A percentile compares a stretch with the other conserved stretches of the same genome.
Conservation (phyloP, 2,113 vertebrate genomes). For the Clupea harengus region DNA sequence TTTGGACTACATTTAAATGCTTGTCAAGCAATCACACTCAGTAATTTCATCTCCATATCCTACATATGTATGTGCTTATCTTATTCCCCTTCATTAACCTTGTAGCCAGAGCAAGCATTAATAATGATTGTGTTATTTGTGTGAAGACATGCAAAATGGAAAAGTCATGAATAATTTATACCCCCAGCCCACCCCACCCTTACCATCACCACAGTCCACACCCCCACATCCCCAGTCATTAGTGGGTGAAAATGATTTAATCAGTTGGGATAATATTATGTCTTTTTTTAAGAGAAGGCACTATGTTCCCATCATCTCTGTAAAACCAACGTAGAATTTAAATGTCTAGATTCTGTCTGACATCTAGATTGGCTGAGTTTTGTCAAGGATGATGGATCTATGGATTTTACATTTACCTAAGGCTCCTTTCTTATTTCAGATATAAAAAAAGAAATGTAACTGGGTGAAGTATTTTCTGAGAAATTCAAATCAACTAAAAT, state of each 20-base stretch:
- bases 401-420: not conserved
- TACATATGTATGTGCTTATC: slow-evolving; percentile 37
- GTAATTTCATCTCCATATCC: slow-evolving; percentile 47
- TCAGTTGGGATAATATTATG: slow-evolving; percentile 42
- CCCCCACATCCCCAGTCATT: slow-evolving; percentile 34
- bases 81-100: slow-evolving; percentile 43
- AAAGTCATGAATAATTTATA: slow-evolving; percentile 43
- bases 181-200: not conserved
- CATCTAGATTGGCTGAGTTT: not conserved
- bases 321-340: not conserved
- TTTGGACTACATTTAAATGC: slow-evolving; percentile 27
- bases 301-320: not conserved
- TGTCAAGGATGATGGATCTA: not conserved
- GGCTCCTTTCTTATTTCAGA: not conserved
- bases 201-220: not conserved
- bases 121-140: slow-evolving; percentile 50
- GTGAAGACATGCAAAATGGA: slow-evolving; percentile 39
- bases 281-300: not conserved
- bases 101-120: slow-evolving; percentile 35
- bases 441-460: not conserved
- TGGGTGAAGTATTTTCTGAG: slow-evolving; percentile 4
- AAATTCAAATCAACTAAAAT: slow-evolving; percentile 13
- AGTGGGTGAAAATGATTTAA: slow-evolving; percentile 46
- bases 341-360: not conserved
- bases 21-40: slow-evolving; percentile 38